Conservation (phyloP, 2,888 invertebrate genomes). For the Eustalomyia histrio region DNA sequence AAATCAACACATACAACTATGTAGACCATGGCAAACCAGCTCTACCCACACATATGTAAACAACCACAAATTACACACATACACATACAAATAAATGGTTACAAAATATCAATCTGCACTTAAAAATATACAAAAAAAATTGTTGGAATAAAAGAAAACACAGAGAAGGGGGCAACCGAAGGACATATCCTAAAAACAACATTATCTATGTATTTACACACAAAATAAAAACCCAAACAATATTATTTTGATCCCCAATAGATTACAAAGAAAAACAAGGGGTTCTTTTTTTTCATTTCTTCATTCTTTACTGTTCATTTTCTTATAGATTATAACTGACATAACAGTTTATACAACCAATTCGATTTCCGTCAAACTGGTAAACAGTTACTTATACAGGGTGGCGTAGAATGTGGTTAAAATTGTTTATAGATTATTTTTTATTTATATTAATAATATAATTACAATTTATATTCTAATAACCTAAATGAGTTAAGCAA, state of each 20-base stretch:
- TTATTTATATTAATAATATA: too few relatives aligned
- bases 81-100: slow-evolving; percentile 24
- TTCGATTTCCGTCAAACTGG: slow-evolving; percentile 44
- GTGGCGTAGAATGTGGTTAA: too few relatives aligned
- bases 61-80: slow-evolving; percentile 13
- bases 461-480: too few relatives aligned
- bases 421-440: too few relatives aligned
- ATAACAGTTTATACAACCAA: slow-evolving; percentile 29
- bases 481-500: too few relatives aligned
- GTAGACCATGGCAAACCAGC: slow-evolving; percentile 18
- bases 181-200: slow-evolving; percentile 23
- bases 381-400: slow-evolving; percentile 35
- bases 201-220: slow-evolving; percentile 56
- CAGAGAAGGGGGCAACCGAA: not conserved
- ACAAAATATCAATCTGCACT: slow-evolving; percentile 55
- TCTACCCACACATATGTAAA: slow-evolving; percentile 9
- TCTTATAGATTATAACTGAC: slow-evolving; percentile 31
- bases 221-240: slow-evolving; percentile 40
- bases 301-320: not conserved
- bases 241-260: slow-evolving; percentile 50
- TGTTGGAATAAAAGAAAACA: not conserved
- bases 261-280: slow-evolving; percentile 39
- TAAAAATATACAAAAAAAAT: slow-evolving; percentile 37
- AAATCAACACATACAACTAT: slow-evolving; percentile 25
- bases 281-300: slow-evolving; percentile 7